Evolutionary conservation across 2,113 vertebrate genomes (phyloP).

Genomic region (Anser cygnoides): DNA sequence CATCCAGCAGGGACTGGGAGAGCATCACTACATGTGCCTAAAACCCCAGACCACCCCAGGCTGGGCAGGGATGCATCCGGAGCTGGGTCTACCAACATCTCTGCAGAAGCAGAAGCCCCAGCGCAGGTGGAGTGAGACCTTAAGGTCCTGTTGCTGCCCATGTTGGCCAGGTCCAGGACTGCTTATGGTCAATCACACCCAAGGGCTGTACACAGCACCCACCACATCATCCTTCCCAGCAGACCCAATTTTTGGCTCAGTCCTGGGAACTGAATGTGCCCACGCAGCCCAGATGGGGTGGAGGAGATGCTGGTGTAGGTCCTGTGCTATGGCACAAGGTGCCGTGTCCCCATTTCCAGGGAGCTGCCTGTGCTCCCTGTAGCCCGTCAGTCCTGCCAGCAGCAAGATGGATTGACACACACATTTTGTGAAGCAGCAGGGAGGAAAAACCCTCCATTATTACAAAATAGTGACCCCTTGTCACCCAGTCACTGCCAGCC

Average conservation of each 20-base stretch:
- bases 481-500: background rate
- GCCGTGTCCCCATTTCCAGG: too few relatives aligned
- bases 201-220: accelerated
- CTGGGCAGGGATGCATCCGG: too few relatives aligned
- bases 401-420: background rate
- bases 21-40: background rate
- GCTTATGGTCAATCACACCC: background rate
- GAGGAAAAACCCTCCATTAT: background rate
- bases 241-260: background rate
- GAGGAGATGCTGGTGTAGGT: background rate
- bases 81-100: background rate
- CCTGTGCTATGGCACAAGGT: background rate
- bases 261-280: accelerated
- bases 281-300: background rate
- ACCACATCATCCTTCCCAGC: background rate
- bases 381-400: background rate
- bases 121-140: background rate
- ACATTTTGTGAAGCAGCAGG: background rate
- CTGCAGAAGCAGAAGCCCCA: background rate
- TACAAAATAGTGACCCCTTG: background rate
- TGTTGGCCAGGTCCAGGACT: accelerated
- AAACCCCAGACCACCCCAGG: background rate
- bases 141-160: background rate
- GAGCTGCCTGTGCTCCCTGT: background rate
- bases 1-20: background rate